phyloP scores from a whole-genome alignment of 2,113 vertebrate genomes.

The Cercocebus atys region DNA sequence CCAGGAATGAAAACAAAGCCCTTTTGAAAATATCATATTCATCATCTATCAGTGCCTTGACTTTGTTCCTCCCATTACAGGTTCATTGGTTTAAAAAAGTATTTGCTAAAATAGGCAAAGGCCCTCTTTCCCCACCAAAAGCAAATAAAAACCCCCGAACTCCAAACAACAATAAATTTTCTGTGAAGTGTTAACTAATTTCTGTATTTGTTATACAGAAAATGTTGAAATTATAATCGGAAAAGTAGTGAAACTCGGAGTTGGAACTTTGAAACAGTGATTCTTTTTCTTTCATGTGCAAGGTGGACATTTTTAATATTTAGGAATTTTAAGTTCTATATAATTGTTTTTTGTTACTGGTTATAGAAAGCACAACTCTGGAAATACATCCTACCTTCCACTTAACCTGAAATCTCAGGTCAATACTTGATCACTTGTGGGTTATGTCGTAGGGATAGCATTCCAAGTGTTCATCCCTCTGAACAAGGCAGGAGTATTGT shows the following conservation, averaged over 20 bases:
- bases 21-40: background rate
- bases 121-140: background rate
- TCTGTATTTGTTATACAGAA: background rate
- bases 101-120: background rate
- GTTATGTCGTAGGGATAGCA: background rate
- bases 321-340: background rate
- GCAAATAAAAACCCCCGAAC: background rate
- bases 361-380: background rate
- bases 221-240: background rate
- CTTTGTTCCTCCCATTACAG: conserved; percentile 36
- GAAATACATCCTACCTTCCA: background rate
- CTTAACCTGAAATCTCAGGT: background rate
- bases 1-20: conserved; percentile 24
- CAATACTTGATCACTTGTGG: background rate
- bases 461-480: background rate
- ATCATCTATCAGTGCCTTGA: background rate
- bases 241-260: background rate
- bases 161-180: background rate
- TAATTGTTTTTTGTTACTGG: background rate
- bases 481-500: background rate
- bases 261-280: background rate
- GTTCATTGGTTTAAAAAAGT: background rate
- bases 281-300: background rate
- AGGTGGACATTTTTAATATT: background rate
- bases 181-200: background rate